These are phyloP conservation scores for Mycalesis mineus DNA, from an alignment of 2,888 invertebrate genomes.

Conservation along the genomic window DNA sequence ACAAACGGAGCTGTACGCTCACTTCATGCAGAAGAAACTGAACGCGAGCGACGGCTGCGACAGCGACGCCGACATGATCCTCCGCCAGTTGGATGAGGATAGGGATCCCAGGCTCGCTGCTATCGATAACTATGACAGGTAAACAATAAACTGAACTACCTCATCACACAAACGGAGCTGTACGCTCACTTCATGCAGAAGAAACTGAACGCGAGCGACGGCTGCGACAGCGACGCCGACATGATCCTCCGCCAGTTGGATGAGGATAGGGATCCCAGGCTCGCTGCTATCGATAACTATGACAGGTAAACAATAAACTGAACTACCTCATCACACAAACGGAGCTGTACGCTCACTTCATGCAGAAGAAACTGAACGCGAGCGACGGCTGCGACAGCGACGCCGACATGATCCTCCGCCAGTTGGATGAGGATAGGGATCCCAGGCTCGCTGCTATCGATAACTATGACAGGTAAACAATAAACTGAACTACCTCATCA, in stretches of 20 bases:
- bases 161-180: slow-evolving; percentile 91
- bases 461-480: slow-evolving; percentile 84
- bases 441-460: slow-evolving; percentile 85
- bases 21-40: slow-evolving; percentile 96
- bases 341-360: slow-evolving; percentile 97
- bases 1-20: slow-evolving; percentile 97
- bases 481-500: slow-evolving; percentile 45
- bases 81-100: slow-evolving; percentile 93
- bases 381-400: slow-evolving; percentile 81
- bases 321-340: slow-evolving; percentile 83
- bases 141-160: background rate
- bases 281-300: slow-evolving; percentile 87
- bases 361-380: slow-evolving; percentile 92
- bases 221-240: slow-evolving; percentile 81
- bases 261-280: slow-evolving; percentile 87
- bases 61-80: slow-evolving; percentile 82
- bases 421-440: slow-evolving; percentile 91
- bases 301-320: slow-evolving; percentile 76
- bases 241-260: slow-evolving; percentile 91
- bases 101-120: slow-evolving; percentile 83
- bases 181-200: slow-evolving; percentile 98
- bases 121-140: slow-evolving; percentile 91
- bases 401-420: slow-evolving; percentile 85
- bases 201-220: slow-evolving; percentile 85
- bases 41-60: slow-evolving; percentile 83